Conservation (phyloP, 1,140 invertebrate genomes). For the Bombus breviceps region DNA sequence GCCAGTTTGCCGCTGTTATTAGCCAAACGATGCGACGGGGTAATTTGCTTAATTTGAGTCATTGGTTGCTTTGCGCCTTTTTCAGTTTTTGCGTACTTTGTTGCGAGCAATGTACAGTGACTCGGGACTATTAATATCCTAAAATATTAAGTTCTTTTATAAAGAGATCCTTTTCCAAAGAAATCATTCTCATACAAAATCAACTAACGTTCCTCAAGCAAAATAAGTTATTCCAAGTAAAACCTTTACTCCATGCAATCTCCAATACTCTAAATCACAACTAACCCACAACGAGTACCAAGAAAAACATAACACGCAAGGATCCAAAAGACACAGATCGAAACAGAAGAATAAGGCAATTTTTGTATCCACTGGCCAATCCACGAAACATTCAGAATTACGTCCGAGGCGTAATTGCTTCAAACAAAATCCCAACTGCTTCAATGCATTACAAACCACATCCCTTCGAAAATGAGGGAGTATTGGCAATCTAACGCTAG, state of each 20-base stretch:
- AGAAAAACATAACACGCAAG: neutral
- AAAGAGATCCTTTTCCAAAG: too few species aligned
- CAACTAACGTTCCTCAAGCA: too few species aligned
- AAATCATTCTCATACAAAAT: too few species aligned
- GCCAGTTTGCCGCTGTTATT: neutral
- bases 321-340: neutral
- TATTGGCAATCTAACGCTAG: neutral
- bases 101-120: neutral
- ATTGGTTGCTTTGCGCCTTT: neutral
- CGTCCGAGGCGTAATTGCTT: neutral
- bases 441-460: slow-evolving; percentile 7
- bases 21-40: neutral
- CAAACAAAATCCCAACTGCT: neutral
- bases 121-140: neutral
- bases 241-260: too few species aligned
- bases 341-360: neutral
- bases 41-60: neutral
- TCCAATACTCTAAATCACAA: neutral
- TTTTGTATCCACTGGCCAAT: too few species aligned
- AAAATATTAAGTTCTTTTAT: too few species aligned
- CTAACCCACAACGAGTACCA: neutral
- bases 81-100: neutral
- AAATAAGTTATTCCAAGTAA: too few species aligned
- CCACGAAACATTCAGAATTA: neutral
- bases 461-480: neutral